Conservation (phyloP, 2,888 invertebrate species). For the Euzetes globulus region DNA sequence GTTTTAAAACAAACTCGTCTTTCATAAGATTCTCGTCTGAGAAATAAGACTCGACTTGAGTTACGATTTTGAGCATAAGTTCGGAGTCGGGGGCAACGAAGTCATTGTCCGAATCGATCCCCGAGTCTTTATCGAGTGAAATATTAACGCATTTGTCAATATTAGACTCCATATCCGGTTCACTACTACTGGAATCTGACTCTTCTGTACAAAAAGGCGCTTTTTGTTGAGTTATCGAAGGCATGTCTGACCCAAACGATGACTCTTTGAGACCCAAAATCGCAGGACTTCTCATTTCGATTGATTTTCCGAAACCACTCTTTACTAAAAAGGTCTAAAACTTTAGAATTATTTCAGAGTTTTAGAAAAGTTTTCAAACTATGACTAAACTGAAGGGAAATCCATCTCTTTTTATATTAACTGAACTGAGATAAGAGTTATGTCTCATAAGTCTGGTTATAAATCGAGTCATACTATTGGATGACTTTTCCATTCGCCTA, state of each 20-base stretch:
- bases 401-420: background rate
- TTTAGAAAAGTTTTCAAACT: background rate
- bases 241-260: slow-evolving; percentile 9
- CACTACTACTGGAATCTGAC: background rate
- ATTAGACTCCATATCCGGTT: background rate
- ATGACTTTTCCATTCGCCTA: background rate
- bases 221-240: background rate
- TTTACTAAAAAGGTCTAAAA: background rate
- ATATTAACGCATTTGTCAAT: background rate
- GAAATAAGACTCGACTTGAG: slow-evolving; percentile 91
- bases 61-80: slow-evolving; percentile 66
- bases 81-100: slow-evolving; percentile 62
- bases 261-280: background rate
- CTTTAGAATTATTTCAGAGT: too few relatives aligned
- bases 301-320: background rate
- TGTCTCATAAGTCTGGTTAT: background rate
- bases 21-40: slow-evolving; percentile 90
- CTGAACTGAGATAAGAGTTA: background rate
- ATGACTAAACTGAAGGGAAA: background rate
- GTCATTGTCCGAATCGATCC: slow-evolving; percentile 38
- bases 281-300: background rate
- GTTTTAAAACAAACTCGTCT: slow-evolving; percentile 89
- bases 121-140: slow-evolving; percentile 39
- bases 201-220: background rate
- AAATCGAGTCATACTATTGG: background rate